phyloP scores from a whole-genome alignment of 1,140 invertebrate species.

The Lysiphlebus fabarum region DNA sequence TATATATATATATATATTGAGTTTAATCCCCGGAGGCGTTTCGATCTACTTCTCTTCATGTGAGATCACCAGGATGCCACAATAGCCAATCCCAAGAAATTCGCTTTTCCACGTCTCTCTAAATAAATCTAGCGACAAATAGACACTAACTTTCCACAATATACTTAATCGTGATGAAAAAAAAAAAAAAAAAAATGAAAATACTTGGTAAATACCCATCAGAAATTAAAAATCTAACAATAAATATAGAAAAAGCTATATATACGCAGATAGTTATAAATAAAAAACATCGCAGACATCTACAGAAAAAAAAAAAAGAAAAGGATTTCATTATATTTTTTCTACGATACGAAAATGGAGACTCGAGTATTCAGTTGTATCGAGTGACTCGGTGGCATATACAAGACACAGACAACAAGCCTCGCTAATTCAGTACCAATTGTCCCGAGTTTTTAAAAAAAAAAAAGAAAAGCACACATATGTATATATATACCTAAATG shows the following conservation, averaged over 20 bases:
- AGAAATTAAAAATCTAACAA: too few relatives aligned
- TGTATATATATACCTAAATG: neutral
- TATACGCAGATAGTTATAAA: neutral
- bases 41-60: constrained; percentile 26
- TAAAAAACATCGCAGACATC: neutral
- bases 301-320: neutral
- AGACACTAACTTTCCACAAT: constrained; percentile 4
- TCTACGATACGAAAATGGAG: neutral
- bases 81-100: constrained; percentile 17
- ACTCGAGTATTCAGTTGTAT: constrained; percentile 5
- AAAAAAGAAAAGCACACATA: constrained; percentile 7
- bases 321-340: constrained; percentile 5
- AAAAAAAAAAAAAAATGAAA: too few relatives aligned
- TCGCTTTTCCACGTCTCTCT: constrained; percentile 11
- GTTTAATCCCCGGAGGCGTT: constrained; percentile 6
- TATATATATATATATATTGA: constrained; percentile 14
- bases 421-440: constrained; percentile 12
- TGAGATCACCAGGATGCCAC: constrained; percentile 17
- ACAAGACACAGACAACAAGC: constrained; percentile 4
- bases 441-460: constrained; percentile 8
- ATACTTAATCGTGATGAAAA: neutral
- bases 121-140: neutral
- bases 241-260: too few relatives aligned
- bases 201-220: too few relatives aligned
- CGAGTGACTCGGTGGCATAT: constrained; percentile 4